phyloP scores from a whole-genome alignment of 2,797 vertebrate species.

The Phataginus tetradactyla region DNA sequence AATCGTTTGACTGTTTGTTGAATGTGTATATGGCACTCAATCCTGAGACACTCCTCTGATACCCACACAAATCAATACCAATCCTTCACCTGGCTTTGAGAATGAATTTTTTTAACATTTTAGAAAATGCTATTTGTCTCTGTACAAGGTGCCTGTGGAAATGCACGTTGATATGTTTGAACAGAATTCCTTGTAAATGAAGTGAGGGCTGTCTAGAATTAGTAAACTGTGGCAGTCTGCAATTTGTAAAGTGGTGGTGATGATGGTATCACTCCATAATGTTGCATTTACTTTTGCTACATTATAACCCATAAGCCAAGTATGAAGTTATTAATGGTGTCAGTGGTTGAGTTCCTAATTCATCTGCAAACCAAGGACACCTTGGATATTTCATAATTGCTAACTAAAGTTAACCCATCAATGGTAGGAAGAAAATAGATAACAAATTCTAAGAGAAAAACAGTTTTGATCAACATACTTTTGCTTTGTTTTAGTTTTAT shows the following conservation, averaged over 20 bases:
- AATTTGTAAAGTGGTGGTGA: not conserved
- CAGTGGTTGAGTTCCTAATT: not conserved
- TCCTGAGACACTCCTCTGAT: not conserved
- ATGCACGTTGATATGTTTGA: not conserved
- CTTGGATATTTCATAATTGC: constrained; percentile 8
- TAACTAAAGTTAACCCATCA: not conserved
- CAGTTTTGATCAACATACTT: not conserved
- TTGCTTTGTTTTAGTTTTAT: not conserved
- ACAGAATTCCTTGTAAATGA: not conserved
- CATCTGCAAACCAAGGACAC: not conserved
- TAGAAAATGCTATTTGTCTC: not conserved
- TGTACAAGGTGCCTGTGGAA: not conserved
- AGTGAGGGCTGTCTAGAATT: not conserved
- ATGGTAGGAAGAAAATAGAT: not conserved
- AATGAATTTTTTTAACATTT: not conserved
- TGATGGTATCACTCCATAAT: not conserved
- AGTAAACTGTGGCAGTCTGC: not conserved
- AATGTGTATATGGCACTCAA: not conserved
- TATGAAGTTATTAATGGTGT: not conserved
- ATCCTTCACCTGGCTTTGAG: not conserved
- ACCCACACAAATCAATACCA: not conserved
- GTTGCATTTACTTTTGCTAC: not conserved
- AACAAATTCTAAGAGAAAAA: not conserved
- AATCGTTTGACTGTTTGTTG: not conserved
- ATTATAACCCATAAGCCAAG: not conserved